Evolutionary conservation across 2,113 vertebrate species (phyloP).

Genomic region (Astur gentilis): DNA sequence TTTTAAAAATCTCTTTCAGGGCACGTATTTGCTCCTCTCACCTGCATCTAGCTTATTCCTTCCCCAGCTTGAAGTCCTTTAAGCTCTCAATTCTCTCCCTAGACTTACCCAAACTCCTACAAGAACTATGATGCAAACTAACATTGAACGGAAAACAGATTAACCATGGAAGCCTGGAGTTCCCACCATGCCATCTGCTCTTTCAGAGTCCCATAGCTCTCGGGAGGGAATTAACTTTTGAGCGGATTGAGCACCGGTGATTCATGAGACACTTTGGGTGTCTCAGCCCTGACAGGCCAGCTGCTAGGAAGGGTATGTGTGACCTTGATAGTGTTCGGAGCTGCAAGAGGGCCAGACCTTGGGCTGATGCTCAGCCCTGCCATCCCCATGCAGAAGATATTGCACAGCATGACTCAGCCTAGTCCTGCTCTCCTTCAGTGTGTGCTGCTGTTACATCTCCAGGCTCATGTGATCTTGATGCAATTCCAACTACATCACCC

Average conservation of each 20-base stretch:
- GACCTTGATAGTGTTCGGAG: not conserved
- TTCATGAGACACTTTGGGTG: not conserved
- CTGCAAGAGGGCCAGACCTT: not conserved
- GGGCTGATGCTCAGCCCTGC: not conserved
- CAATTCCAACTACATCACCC: slow-evolving; percentile 6
- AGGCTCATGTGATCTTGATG: slow-evolving; percentile 16
- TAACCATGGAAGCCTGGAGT: not conserved
- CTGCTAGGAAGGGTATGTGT: not conserved
- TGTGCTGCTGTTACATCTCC: not conserved
- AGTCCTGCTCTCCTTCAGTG: not conserved
- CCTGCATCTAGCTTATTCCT: not conserved
- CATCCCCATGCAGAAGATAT: not conserved
- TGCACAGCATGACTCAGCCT: not conserved
- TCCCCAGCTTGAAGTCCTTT: not conserved
- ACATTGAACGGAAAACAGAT: not conserved
- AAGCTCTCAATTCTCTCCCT: not conserved
- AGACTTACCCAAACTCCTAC: not conserved
- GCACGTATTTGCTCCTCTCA: not conserved
- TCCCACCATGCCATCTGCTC: not conserved
- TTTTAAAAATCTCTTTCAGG: not conserved
- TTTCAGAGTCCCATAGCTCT: not conserved
- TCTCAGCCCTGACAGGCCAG: not conserved
- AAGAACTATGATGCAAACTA: not conserved
- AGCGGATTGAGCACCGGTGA: not conserved
- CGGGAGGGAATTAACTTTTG: not conserved